A percentile compares a stretch with the other conserved stretches of the same genome.
Evolutionary conservation across 2,113 vertebrate genomes (phyloP).

Genomic region (Rhadina sibilatrix): DNA sequence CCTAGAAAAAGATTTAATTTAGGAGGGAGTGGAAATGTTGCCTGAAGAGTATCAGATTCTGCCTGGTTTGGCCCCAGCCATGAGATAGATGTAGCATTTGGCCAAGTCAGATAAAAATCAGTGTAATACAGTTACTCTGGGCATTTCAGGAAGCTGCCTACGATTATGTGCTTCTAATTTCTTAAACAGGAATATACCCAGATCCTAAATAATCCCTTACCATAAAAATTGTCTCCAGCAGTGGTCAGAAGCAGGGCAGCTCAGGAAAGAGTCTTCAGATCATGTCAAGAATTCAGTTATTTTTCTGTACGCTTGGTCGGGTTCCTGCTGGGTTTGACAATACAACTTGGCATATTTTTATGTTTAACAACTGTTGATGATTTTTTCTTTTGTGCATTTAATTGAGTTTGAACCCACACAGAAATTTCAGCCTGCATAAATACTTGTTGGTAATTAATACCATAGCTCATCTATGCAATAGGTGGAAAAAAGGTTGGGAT

Average conservation of each 20-base stretch:
- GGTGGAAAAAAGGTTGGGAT: background rate
- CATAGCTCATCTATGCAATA: background rate
- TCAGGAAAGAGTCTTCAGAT: background rate
- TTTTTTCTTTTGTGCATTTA: constrained; percentile 38
- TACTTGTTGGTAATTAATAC: constrained; percentile 24
- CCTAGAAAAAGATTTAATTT: background rate
- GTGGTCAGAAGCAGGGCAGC: background rate
- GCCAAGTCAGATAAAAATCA: background rate
- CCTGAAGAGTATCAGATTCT: background rate
- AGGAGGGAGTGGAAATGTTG: background rate
- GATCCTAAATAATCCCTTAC: background rate
- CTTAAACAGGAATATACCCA: background rate
- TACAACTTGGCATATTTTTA: background rate
- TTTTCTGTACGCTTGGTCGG: background rate
- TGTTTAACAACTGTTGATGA: constrained; percentile 40
- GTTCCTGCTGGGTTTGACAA: constrained; percentile 34
- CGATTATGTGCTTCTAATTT: background rate
- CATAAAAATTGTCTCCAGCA: background rate
- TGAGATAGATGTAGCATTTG: background rate
- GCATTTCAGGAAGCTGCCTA: background rate
- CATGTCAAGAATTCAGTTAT: constrained; percentile 1
- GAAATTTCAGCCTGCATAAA: constrained; percentile 4
- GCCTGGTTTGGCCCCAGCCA: background rate
- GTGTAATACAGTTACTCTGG: background rate
- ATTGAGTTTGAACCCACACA: constrained; percentile 20